Conservation (phyloP, 2,888 invertebrate genomes). For the Unio delphinus region DNA sequence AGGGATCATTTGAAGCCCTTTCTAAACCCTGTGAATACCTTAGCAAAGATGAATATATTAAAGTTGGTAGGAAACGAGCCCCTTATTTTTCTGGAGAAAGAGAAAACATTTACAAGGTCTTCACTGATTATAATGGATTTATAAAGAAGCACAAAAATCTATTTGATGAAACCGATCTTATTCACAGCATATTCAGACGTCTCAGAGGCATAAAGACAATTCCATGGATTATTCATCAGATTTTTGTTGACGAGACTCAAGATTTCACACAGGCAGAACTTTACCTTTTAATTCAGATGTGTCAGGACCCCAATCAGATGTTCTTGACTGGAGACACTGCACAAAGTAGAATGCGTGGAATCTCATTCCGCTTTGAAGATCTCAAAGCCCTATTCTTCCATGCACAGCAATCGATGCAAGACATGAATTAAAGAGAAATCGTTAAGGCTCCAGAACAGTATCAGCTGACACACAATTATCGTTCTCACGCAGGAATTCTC, state of each 20-base stretch:
- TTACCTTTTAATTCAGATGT: slow-evolving; percentile 52
- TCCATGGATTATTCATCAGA: slow-evolving; percentile 48
- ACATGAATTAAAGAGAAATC: slow-evolving; percentile 32
- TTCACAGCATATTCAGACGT: slow-evolving; percentile 36
- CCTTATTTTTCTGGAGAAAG: slow-evolving; percentile 52
- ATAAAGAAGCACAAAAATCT: slow-evolving; percentile 31
- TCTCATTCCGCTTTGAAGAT: slow-evolving; percentile 64
- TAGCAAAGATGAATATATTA: slow-evolving; percentile 40
- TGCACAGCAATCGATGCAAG: slow-evolving; percentile 46
- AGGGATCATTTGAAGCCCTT: slow-evolving; percentile 58
- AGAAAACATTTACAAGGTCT: slow-evolving; percentile 44
- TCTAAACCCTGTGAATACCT: slow-evolving; percentile 37
- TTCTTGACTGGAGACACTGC: slow-evolving; percentile 66
- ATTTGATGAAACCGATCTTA: slow-evolving; percentile 58
- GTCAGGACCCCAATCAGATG: slow-evolving; percentile 63
- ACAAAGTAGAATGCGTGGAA: slow-evolving; percentile 66
- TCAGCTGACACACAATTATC: slow-evolving; percentile 60
- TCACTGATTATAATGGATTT: slow-evolving; percentile 41
- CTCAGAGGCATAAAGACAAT: slow-evolving; percentile 16
- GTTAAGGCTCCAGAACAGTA: slow-evolving; percentile 48
- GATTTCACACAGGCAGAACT: slow-evolving; percentile 66
- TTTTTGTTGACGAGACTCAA: slow-evolving; percentile 66
- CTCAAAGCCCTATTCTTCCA: slow-evolving; percentile 58
- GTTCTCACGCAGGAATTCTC: slow-evolving; percentile 64
- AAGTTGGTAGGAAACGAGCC: slow-evolving; percentile 51